phyloP scores from a whole-genome alignment of 2,113 vertebrate genomes.

The Herpetotheres cachinnans region DNA sequence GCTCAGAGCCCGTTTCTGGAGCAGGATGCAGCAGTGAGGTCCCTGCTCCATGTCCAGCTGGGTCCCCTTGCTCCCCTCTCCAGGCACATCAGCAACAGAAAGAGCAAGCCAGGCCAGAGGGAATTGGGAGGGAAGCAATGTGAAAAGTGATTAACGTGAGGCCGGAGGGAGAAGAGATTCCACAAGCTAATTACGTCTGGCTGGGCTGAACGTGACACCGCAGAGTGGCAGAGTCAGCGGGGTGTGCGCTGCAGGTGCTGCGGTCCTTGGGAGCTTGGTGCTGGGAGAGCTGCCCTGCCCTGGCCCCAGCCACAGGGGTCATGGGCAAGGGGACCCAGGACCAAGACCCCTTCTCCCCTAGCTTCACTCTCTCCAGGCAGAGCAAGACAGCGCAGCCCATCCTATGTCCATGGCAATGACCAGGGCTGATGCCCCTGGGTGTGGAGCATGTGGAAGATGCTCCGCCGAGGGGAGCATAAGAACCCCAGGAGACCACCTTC shows the following conservation, averaged over 20 bases:
- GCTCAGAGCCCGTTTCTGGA: not conserved
- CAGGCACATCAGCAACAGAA: not conserved
- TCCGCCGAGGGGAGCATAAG: not conserved
- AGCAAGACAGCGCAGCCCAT: not conserved
- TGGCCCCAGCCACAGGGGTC: not conserved
- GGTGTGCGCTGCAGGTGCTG: not conserved
- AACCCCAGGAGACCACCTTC: not conserved
- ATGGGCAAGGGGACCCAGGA: not conserved
- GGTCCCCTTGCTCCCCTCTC: not conserved
- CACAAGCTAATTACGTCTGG: constrained; percentile 57
- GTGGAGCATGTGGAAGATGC: not conserved
- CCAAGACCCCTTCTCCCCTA: not conserved
- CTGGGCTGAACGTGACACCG: constrained; percentile 16
- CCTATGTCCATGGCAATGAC: not conserved
- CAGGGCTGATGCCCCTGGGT: not conserved
- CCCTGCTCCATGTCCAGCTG: not conserved
- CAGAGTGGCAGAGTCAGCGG: fast-evolving
- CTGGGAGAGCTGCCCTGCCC: not conserved
- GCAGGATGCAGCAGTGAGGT: not conserved
- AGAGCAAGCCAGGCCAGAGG: not conserved
- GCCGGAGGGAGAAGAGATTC: constrained; percentile 39
- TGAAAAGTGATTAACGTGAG: constrained; percentile 56
- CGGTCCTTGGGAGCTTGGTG: fast-evolving
- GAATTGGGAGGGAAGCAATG: constrained; percentile 11
- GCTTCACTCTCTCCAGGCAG: not conserved